Conservation (phyloP, 1,140 invertebrate species). For the Drosophila oshimai region DNA sequence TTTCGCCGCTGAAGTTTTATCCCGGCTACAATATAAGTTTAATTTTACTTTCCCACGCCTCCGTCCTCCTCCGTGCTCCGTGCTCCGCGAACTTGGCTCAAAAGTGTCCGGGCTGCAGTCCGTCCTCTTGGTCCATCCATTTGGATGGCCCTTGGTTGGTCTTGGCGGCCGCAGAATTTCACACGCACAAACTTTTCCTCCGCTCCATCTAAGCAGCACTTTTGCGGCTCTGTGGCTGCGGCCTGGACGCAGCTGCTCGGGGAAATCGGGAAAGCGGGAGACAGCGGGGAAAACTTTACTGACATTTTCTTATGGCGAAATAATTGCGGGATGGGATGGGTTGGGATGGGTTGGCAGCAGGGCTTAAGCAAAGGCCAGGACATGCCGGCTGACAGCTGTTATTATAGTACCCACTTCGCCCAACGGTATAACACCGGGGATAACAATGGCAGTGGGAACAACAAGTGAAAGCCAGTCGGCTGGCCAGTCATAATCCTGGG, state of each 20-base stretch:
- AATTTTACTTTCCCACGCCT: slow-evolving; percentile 75
- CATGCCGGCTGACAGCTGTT: slow-evolving; percentile 65
- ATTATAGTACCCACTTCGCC: slow-evolving; percentile 52
- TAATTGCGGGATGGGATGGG: slow-evolving; percentile 50
- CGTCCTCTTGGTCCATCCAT: slow-evolving; percentile 33
- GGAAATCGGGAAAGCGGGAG: slow-evolving; percentile 12
- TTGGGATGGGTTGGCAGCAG: neutral
- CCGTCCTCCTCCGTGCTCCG: no score
- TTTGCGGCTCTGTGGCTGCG: slow-evolving; percentile 27
- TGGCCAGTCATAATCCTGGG: slow-evolving; percentile 23
- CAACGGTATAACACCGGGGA: slow-evolving; percentile 34
- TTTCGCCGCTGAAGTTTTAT: slow-evolving; percentile 65
- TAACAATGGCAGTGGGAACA: slow-evolving; percentile 22
- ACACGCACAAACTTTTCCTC: slow-evolving; percentile 72
- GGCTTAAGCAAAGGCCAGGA: slow-evolving; percentile 44
- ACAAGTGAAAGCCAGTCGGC: slow-evolving; percentile 48
- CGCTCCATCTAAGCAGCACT: slow-evolving; percentile 42
- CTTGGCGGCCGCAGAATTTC: slow-evolving; percentile 66
- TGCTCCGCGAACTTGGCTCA: slow-evolving; percentile 52
- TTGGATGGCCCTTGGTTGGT: slow-evolving; percentile 51
- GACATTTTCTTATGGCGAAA: slow-evolving; percentile 75
- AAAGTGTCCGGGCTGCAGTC: slow-evolving; percentile 62
- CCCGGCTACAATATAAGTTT: slow-evolving; percentile 77
- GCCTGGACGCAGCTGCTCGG: slow-evolving; percentile 55
- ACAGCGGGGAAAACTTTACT: slow-evolving; percentile 59